A percentile compares a stretch with the other conserved stretches of the same genome.
phyloP scores from a whole-genome alignment of 2,797 vertebrate genomes.

The Antrozous pallidus region DNA sequence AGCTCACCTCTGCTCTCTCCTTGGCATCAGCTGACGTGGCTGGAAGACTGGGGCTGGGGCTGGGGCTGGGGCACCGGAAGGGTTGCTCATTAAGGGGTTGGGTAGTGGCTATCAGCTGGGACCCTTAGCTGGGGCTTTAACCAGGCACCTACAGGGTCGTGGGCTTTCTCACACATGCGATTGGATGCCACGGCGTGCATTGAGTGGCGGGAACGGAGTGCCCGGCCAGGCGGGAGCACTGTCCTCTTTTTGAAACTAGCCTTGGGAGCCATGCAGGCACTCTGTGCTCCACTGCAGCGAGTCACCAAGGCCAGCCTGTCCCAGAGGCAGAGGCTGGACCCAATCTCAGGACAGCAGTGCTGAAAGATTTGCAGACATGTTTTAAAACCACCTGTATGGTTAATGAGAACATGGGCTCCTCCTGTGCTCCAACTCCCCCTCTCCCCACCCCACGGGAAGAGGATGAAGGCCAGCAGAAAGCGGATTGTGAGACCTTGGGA shows the following conservation, averaged over 20 bases:
- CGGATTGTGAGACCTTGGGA: background rate
- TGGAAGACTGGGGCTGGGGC: background rate
- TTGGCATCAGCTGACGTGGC: background rate
- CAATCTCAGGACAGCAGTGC: background rate
- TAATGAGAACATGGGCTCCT: background rate
- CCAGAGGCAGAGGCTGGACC: background rate
- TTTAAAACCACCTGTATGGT: background rate
- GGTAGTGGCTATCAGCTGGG: background rate
- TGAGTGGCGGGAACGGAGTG: background rate
- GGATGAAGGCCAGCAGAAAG: background rate
- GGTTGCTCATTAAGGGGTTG: background rate
- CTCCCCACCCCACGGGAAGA: background rate
- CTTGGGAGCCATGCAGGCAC: background rate
- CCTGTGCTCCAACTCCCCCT: background rate
- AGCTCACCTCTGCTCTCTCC: background rate
- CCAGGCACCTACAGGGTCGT: background rate
- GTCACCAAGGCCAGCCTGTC: background rate
- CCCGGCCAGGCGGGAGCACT: background rate
- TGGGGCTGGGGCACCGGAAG: background rate
- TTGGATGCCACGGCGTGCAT: background rate
- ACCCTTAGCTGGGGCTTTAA: background rate
- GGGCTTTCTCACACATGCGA: background rate
- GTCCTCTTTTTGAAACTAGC: background rate
- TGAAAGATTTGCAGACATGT: background rate
- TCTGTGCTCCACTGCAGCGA: background rate